Conservation (phyloP, 2,113 vertebrate genomes). For the Trematomus loennbergii region DNA sequence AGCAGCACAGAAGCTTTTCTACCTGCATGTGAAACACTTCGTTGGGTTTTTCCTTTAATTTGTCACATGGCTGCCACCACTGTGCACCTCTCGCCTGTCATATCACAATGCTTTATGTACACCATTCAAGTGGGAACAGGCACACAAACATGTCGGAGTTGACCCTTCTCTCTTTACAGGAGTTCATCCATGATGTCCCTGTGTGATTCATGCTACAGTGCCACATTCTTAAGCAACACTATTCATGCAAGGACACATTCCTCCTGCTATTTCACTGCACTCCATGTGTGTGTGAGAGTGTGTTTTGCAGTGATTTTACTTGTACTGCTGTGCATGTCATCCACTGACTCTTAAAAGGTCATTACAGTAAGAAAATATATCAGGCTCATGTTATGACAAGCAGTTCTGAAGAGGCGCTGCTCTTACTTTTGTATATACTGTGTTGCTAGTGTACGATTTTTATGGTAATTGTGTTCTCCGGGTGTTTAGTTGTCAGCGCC, state of each 20-base stretch:
- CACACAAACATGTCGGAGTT: conserved; percentile 41
- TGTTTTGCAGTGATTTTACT: conserved; percentile 4
- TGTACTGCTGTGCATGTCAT: conserved; percentile 39
- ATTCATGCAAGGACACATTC: conserved; percentile 68
- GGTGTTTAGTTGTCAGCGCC: conserved; percentile 36
- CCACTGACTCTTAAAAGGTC: conserved; percentile 52
- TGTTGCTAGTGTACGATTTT: conserved; percentile 30
- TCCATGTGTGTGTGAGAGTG: background rate
- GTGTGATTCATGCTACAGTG: conserved; percentile 60
- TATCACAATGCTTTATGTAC: conserved; percentile 35
- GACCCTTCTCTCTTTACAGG: conserved; percentile 58
- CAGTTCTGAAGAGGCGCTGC: conserved; percentile 33
- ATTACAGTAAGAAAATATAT: conserved; percentile 37
- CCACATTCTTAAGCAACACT: conserved; percentile 58
- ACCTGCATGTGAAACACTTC: background rate
- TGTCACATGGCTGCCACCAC: conserved; percentile 2
- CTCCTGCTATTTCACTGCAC: conserved; percentile 4
- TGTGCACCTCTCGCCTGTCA: conserved; percentile 20
- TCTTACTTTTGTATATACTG: conserved; percentile 29
- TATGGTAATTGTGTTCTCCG: conserved; percentile 50
- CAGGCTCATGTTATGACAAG: conserved; percentile 55
- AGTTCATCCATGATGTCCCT: conserved; percentile 63
- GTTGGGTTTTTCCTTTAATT: background rate
- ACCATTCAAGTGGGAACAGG: conserved; percentile 61
- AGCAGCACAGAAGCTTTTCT: background rate